Evolutionary conservation across 2,113 vertebrate genomes (phyloP), one percentile per base, ranked within the genome.

Genomic region (Salvelinus namaycush): DNA sequence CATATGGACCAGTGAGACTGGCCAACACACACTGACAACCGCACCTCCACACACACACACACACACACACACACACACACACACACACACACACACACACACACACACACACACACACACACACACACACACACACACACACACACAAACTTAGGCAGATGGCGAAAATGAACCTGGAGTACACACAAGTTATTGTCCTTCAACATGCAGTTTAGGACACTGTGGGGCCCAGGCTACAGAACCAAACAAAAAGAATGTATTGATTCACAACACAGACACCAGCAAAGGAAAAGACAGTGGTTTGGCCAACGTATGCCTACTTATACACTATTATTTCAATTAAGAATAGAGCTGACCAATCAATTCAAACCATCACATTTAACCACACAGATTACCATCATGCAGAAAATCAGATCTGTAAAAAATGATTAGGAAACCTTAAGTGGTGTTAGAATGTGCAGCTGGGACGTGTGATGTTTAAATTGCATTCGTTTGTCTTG

Each of bases 1-100:
- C 85, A 87, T 87, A 87, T 84, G 80, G 85, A 74, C 76, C 26
- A 67, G 44, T 70, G 34, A 16, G 39, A 34, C n/a, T 5, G 29
- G 16, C 74, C 59, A 34, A 49, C 72, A 27, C 31, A 54, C 29
- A 60, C 34, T 12, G 6, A 62, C 59, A 75, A 31, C 51, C 65
- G 11, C 68, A 66, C 64, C 22, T 16, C 49, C 27, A n/a, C 65
- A 62, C 77, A 44, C 22, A 62, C 72, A 64, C 57, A 49, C 8
- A 62, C 69, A 73, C 65, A 57, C 39, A 57, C 75, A 51, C 62
- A 62, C 69, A 73, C 65, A 66, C 27, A 57, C 75, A 51, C 75
- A 62, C 69, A 73, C 65, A 66, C 39, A 57, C 75, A 51, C 71
- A 27, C 29, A 51, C 29, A 59, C 51, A 8, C 5, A 48, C 57